phyloP scores from a whole-genome alignment of 1,140 invertebrate genomes.

The Micrasema minimum region DNA sequence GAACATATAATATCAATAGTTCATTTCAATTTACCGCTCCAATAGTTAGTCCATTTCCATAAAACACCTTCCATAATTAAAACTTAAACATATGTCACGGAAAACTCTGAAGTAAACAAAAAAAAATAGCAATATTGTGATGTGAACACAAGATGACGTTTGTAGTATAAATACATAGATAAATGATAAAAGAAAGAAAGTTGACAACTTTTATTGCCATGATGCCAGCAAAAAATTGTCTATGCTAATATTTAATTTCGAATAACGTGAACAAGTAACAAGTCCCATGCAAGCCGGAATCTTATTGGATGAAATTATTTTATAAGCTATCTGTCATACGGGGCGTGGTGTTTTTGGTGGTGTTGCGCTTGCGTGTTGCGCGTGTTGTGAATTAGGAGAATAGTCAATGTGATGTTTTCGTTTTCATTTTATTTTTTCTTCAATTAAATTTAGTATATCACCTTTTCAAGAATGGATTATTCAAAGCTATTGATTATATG shows the following conservation, averaged over 20 bases:
- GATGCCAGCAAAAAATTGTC: too few relatives aligned
- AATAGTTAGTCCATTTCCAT: constrained; percentile 88
- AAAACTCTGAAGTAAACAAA: constrained; percentile 21
- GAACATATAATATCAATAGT: constrained; percentile 1
- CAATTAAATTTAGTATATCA: constrained; percentile 11
- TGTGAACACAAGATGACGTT: constrained; percentile 25
- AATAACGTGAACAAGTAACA: too few relatives aligned
- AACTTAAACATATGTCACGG: constrained; percentile 25
- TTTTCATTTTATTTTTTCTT: constrained; percentile 10
- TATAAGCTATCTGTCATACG: constrained; percentile 39
- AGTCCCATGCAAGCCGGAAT: too few relatives aligned
- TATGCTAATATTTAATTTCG: too few relatives aligned
- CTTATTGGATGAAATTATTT: not conserved
- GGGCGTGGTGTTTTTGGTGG: constrained; percentile 40
- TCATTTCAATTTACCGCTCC: constrained; percentile 71
- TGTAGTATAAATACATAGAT: too few relatives aligned
- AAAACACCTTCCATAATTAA: constrained; percentile 77
- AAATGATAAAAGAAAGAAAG: too few relatives aligned
- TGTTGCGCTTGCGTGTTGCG: too few relatives aligned
- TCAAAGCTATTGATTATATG: constrained; percentile 21
- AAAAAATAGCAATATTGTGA: constrained; percentile 17
- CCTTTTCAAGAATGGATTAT: constrained; percentile 21
- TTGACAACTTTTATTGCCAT: too few relatives aligned
- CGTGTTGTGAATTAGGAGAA: too few relatives aligned
- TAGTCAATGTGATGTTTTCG: constrained; percentile 3